These are phyloP conservation scores for Rhamnusium bicolor DNA, from an alignment of 2,888 invertebrate genomes.

Conservation along the genomic window DNA sequence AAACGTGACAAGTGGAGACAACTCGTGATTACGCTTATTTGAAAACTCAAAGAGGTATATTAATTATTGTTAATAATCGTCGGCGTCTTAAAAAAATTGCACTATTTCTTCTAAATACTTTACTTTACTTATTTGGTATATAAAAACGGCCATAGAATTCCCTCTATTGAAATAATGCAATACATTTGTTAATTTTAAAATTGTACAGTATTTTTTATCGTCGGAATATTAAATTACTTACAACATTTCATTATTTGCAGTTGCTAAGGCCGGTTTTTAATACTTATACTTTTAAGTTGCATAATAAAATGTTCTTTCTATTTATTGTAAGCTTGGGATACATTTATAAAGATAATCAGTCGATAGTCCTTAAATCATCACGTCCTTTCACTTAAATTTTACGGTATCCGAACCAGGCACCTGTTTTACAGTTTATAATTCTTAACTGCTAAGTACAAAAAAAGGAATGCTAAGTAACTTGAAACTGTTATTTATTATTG, in stretches of 20 bases:
- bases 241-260: neutral
- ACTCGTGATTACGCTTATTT: neutral
- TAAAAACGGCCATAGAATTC: no score
- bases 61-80: no score
- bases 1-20: neutral
- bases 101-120: no score
- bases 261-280: neutral
- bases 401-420: neutral
- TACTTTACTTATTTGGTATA: no score
- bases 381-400: conserved; percentile 11
- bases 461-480: neutral
- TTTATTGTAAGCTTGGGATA: neutral
- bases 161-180: no score
- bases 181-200: no score
- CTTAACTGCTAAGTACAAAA: neutral
- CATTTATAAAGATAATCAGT: neutral
- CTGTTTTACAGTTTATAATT: conserved; percentile 12
- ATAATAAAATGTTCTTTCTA: neutral
- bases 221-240: neutral
- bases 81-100: no score
- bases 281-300: neutral
- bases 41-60: neutral
- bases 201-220: no score
- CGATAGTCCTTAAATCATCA: conserved; percentile 1
- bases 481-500: no score